A percentile compares a stretch with the other conserved stretches of the same genome.
Evolutionary conservation across 2,113 vertebrate species (phyloP).

Genomic region (Tautogolabrus adspersus): DNA sequence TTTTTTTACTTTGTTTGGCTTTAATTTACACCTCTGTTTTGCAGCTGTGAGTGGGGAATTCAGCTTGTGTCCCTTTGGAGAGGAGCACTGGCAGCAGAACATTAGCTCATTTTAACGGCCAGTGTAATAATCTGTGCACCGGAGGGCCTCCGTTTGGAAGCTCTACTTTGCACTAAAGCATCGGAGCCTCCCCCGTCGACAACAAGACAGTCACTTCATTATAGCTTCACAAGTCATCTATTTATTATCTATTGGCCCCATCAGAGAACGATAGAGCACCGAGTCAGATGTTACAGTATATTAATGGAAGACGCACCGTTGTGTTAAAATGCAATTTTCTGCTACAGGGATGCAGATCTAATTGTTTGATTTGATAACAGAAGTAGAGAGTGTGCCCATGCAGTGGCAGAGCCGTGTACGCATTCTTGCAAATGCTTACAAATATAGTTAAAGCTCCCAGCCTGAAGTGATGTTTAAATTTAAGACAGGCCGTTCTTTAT

Average conservation of each 20-base stretch:
- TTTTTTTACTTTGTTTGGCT: conserved; percentile 64
- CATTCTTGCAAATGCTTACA: background rate
- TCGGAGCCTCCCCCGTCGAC: conserved; percentile 74
- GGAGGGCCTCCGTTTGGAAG: conserved; percentile 68
- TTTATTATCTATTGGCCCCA: conserved; percentile 72
- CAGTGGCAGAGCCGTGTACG: conserved; percentile 1
- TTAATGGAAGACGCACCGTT: conserved; percentile 67
- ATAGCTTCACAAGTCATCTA: conserved; percentile 75
- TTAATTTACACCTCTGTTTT: conserved; percentile 84
- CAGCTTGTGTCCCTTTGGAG: conserved; percentile 66
- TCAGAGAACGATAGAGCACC: conserved; percentile 31
- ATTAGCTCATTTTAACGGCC: conserved; percentile 81
- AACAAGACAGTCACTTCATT: conserved; percentile 79
- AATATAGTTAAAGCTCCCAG: conserved; percentile 18
- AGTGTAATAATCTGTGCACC: conserved; percentile 78
- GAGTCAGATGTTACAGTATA: conserved; percentile 64
- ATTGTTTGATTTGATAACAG: conserved; percentile 76
- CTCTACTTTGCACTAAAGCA: conserved; percentile 59
- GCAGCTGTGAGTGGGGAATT: conserved; percentile 78
- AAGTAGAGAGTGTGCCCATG: conserved; percentile 17
- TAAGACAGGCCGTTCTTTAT: conserved; percentile 16
- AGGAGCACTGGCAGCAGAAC: conserved; percentile 63
- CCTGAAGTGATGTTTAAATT: conserved; percentile 39
- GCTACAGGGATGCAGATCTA: conserved; percentile 29
- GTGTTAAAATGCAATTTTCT: conserved; percentile 76